phyloP scores from a whole-genome alignment of 2,797 vertebrate species.

The Myripristis murdjan region DNA sequence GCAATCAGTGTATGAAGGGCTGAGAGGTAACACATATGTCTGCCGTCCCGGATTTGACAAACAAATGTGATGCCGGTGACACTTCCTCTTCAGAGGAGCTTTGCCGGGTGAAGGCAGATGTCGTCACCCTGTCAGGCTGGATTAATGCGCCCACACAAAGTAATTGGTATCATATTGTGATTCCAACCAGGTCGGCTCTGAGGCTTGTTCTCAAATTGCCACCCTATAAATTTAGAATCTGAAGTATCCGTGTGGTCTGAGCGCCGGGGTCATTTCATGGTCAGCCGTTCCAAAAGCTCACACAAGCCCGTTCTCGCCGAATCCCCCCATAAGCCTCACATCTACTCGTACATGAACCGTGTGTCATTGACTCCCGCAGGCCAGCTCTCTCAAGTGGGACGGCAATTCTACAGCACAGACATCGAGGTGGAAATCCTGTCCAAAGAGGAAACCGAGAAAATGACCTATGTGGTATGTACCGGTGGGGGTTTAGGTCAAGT shows the following conservation, averaged over 20 bases:
- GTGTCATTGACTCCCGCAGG: conserved; percentile 67
- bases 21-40: not conserved
- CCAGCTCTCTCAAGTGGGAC: conserved; percentile 86
- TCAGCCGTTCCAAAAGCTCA: not conserved
- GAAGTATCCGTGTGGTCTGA: not conserved
- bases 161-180: not conserved
- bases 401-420: conserved; percentile 87
- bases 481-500: not conserved
- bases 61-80: not conserved
- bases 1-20: not conserved
- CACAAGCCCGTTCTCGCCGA: not conserved
- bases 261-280: not conserved
- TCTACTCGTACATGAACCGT: not conserved
- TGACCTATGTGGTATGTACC: conserved; percentile 84
- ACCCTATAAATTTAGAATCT: not conserved
- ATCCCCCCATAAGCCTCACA: conserved; percentile 11
- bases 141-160: not conserved
- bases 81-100: not conserved
- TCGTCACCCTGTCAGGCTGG: not conserved
- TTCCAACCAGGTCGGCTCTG: not conserved
- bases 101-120: not conserved
- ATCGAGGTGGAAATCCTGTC: conserved; percentile 88
- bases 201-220: not conserved
- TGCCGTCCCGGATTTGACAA: not conserved
- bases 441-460: conserved; percentile 87